These are phyloP conservation scores for Frankliniella fusca DNA, from an alignment of 2,888 invertebrate species.

Conservation along the genomic window DNA sequence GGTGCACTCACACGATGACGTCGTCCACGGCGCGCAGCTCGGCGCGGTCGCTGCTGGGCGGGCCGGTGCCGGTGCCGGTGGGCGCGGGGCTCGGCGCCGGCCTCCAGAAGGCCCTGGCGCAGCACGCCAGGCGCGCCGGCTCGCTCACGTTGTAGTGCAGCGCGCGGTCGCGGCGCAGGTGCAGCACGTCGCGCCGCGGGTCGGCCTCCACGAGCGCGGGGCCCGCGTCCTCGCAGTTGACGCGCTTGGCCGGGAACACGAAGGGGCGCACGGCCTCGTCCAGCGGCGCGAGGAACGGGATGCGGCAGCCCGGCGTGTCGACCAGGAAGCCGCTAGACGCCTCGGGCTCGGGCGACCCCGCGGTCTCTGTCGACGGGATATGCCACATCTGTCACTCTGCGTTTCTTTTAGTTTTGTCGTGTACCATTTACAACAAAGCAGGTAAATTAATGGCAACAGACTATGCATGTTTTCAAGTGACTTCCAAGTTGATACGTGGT, in stretches of 20 bases:
- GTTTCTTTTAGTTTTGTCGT: too few relatives aligned
- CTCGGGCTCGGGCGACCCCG: background rate
- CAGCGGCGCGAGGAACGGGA: slow-evolving; percentile 60
- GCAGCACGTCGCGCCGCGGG: slow-evolving; percentile 52
- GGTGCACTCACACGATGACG: background rate
- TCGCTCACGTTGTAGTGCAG: slow-evolving; percentile 52
- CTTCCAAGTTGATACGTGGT: too few relatives aligned
- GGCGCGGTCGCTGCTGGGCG: background rate
- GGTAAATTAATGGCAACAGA: too few relatives aligned
- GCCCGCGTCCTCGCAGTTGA: slow-evolving; percentile 53
- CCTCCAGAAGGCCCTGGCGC: slow-evolving; percentile 59
- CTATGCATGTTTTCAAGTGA: too few relatives aligned
- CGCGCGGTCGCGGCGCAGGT: slow-evolving; percentile 51
- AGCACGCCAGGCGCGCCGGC: slow-evolving; percentile 54
- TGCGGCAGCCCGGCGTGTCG: slow-evolving; percentile 62
- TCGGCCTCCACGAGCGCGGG: slow-evolving; percentile 43
- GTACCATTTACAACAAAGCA: too few relatives aligned
- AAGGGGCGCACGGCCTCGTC: slow-evolving; percentile 56
- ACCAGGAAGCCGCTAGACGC: slow-evolving; percentile 50
- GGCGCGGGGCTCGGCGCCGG: slow-evolving; percentile 46
- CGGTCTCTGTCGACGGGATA: background rate
- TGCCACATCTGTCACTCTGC: too few relatives aligned
- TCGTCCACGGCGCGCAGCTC: background rate
- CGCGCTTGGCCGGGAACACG: slow-evolving; percentile 50
- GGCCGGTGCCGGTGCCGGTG: slow-evolving; percentile 42